These are phyloP conservation scores for Malthinus flaveolus DNA, from an alignment of 2,888 invertebrate genomes.

Conservation along the genomic window DNA sequence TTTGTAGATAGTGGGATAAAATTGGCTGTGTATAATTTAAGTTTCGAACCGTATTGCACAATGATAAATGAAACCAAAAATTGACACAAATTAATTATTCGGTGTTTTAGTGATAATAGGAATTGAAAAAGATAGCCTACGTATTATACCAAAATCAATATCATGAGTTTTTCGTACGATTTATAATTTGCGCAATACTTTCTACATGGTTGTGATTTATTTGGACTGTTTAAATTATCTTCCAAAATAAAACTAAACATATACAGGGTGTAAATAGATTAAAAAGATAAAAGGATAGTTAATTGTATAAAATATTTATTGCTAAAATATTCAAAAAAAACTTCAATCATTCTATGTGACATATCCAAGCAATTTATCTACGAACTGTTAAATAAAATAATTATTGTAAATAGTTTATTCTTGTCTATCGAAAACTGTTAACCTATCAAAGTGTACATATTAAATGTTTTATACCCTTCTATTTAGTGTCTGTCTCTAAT, in stretches of 20 bases:
- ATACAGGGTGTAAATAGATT: conserved; percentile 32
- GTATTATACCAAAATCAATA: conserved; percentile 22
- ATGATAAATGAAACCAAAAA: neutral
- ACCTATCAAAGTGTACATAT: conserved; percentile 17
- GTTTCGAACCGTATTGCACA: too few relatives aligned
- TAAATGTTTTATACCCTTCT: conserved; percentile 26
- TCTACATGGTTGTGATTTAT: conserved; percentile 25
- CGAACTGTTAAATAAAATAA: conserved; percentile 16
- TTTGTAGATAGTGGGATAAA: neutral
- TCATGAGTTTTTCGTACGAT: conserved; percentile 28
- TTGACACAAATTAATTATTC: conserved; percentile 5
- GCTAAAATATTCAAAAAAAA: conserved; percentile 16
- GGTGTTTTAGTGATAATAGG: conserved; percentile 14
- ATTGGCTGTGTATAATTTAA: conserved; percentile 8
- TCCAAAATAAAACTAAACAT: conserved; percentile 24
- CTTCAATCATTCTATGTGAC: conserved; percentile 23
- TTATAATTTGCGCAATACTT: conserved; percentile 22
- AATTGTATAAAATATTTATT: conserved; percentile 21
- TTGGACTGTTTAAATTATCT: conserved; percentile 19
- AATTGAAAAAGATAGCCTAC: conserved; percentile 17
- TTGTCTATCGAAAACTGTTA: conserved; percentile 17
- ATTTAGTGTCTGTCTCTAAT: conserved; percentile 17
- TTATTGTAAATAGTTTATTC: conserved; percentile 24
- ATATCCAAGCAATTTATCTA: conserved; percentile 19
- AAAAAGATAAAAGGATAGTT: conserved; percentile 12